These are phyloP conservation scores for mouse (Mus musculus) DNA, from an alignment of 2,113 vertebrate genomes.

Conservation along the genomic window DNA sequence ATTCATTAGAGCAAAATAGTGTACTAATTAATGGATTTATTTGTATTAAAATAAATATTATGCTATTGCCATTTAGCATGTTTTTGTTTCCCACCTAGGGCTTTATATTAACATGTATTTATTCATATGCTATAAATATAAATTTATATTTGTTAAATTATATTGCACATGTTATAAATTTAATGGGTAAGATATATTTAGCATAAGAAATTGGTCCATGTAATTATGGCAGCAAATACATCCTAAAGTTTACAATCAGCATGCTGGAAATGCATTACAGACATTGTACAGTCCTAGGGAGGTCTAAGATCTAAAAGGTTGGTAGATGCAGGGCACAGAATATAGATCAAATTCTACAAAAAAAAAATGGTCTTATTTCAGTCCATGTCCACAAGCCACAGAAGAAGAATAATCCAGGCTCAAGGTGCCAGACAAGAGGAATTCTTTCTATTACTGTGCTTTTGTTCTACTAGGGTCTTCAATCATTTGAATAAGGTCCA, in stretches of 20 bases:
- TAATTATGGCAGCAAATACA: neutral
- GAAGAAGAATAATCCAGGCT: neutral
- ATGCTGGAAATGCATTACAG: neutral
- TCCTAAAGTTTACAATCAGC: neutral
- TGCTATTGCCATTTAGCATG: neutral
- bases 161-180: neutral
- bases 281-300: fast-evolving
- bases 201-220: neutral
- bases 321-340: neutral
- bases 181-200: neutral
- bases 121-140: neutral
- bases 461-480: neutral
- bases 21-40: neutral
- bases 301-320: neutral
- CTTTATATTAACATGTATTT: neutral
- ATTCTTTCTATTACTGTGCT: neutral
- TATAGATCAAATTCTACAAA: too few relatives aligned
- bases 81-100: neutral
- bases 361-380: fast-evolving
- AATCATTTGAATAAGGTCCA: neutral
- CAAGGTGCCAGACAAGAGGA: neutral
- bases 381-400: neutral
- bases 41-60: neutral
- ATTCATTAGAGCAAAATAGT: neutral
- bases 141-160: neutral